phyloP scores from a whole-genome alignment of 2,888 invertebrate genomes.

The Germaria angustata region DNA sequence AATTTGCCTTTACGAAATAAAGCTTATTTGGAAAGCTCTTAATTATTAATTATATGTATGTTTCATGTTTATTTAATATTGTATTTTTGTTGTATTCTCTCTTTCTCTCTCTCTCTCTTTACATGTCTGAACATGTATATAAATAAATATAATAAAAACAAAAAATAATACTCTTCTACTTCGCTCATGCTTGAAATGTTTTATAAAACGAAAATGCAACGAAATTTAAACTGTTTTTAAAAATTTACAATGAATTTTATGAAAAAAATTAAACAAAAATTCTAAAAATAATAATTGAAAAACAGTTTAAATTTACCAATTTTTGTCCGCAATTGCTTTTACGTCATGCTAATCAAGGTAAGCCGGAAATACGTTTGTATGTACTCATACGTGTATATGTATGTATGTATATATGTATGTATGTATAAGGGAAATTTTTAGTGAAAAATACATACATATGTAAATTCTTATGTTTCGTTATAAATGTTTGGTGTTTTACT shows the following conservation, averaged over 20 bases:
- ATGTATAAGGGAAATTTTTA: too few relatives aligned
- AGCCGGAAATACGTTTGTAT: constrained; percentile 65
- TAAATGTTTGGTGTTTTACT: too few relatives aligned
- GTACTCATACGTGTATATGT: not conserved
- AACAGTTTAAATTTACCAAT: constrained; percentile 73
- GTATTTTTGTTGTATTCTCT: constrained; percentile 44
- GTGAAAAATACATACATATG: not conserved
- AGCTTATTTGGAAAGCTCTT: not conserved
- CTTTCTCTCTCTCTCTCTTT: constrained; percentile 70
- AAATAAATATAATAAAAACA: constrained; percentile 24
- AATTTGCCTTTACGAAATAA: too few relatives aligned
- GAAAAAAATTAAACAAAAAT: too few relatives aligned
- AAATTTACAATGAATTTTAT: not conserved
- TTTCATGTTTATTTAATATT: constrained; percentile 53
- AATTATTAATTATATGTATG: constrained; percentile 8
- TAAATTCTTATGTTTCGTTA: too few relatives aligned
- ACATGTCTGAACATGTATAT: constrained; percentile 73
- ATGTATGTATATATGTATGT: not conserved
- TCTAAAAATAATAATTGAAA: not conserved
- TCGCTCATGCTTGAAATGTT: constrained; percentile 57
- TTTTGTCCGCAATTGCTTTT: constrained; percentile 78
- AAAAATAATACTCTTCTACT: constrained; percentile 43
- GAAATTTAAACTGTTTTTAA: constrained; percentile 47
- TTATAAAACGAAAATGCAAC: not conserved
- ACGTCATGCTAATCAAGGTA: constrained; percentile 75